Base-by-base conservation (phyloP, 1,140 invertebrate species). In the Meloidogyne exigua region DNA sequence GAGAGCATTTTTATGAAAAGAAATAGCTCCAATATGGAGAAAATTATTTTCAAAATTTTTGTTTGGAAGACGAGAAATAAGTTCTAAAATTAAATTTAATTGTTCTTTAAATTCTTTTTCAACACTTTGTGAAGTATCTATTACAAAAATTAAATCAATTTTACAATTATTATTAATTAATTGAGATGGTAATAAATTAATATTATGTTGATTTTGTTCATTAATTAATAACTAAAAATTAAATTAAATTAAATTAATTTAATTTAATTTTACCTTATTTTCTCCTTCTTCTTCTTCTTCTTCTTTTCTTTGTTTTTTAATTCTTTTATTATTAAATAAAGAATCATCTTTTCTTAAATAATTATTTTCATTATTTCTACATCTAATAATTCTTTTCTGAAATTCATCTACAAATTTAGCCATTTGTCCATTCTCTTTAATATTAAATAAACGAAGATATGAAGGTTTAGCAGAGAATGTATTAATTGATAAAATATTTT, bases 51-150 rank as follows among this genome's bases (percentile, higher is more conserved):
- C 78, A 62, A 87, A 87, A 32, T 87, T 85, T 32, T 83, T 77
- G 39, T 80, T 67, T n/a, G 82, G 82, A 36, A 79, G 57, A 15
- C 69, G 77, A 18, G 66, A 71, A 9, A 85, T 84, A 72, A 87
- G 72, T 39, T 85, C 84, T 1, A 87, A 70, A 15, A 82, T 77
- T 68, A 87, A 82, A 70, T 85, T 76, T 18, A 85, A 72, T 64
- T 85, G 83, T 32, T 76, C 68, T 68, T 82, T 64, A 70, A 85
- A 85, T 23, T 81, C 85, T n/a, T 77, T 71, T 44, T 75, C 78
- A 13, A 85, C 85, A 75, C 76, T 80, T 63, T 82, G 80, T 18
- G 85, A 87, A 9, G 85, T 83, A 77, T 85, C 84, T 44, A 85
- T 79, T 36, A 85, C 76, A 42, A 85, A 80, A 21, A 85, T 75